Conservation (phyloP, 2,113 vertebrate genomes). For the Machaerirhynchus nigripectus region DNA sequence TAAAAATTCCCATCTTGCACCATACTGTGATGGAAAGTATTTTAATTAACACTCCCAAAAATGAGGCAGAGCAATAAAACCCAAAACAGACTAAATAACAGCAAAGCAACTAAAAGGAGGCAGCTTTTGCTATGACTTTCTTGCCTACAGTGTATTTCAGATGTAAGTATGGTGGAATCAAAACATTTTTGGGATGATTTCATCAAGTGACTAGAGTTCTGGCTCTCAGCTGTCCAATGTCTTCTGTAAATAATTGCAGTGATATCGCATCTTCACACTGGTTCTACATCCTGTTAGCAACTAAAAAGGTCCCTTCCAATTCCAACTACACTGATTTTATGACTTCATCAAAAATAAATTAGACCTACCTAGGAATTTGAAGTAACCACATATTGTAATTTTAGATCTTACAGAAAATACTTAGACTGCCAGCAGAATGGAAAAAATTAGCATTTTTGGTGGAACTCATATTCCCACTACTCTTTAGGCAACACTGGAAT, state of each 20-base stretch:
- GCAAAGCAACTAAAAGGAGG: neutral
- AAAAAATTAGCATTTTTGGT: neutral
- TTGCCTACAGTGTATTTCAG: neutral
- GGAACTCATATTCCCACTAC: neutral
- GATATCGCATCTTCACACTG: neutral
- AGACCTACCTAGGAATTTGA: neutral
- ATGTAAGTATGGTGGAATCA: neutral
- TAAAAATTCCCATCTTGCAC: neutral
- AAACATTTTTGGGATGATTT: neutral
- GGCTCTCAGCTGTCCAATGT: neutral
- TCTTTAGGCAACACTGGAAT: neutral
- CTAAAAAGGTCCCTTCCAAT: neutral
- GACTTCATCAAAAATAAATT: neutral
- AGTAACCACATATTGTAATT: neutral
- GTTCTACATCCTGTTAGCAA: neutral
- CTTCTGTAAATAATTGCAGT: neutral
- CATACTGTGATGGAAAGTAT: neutral
- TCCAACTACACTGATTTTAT: neutral
- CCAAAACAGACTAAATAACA: neutral
- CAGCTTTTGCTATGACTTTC: neutral
- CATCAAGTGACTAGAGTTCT: neutral
- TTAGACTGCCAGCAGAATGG: neutral
- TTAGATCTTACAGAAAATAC: neutral
- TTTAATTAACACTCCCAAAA: neutral
- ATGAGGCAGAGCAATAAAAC: neutral